phyloP scores from a whole-genome alignment of 2,797 vertebrate species.

The Sebastes paucispinis region DNA sequence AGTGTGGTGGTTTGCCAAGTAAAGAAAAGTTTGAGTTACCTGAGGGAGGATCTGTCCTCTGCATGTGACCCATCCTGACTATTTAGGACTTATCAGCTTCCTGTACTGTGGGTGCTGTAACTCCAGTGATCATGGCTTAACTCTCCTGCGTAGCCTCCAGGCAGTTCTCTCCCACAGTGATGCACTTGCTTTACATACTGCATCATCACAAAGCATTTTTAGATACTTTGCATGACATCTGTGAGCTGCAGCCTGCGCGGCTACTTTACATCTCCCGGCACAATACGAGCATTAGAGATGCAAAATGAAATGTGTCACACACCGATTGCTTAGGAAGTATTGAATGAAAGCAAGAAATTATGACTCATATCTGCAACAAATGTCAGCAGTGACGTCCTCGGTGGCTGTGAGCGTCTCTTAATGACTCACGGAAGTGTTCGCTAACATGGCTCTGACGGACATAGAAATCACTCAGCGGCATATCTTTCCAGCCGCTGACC shows the following conservation, averaged over 20 bases:
- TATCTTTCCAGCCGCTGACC: slow-evolving; percentile 34
- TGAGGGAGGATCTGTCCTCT: slow-evolving; percentile 18
- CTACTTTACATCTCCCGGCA: slow-evolving; percentile 8
- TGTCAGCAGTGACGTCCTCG: slow-evolving; percentile 74
- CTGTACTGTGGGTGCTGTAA: slow-evolving; percentile 7
- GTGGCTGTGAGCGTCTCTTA: slow-evolving; percentile 52
- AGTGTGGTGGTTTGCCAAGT: neutral
- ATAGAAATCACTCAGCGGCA: slow-evolving; percentile 27
- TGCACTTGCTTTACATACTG: slow-evolving; percentile 28
- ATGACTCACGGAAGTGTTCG: slow-evolving; percentile 66
- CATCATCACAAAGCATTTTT: slow-evolving; percentile 43
- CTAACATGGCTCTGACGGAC: slow-evolving; percentile 55
- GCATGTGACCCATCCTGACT: slow-evolving; percentile 36
- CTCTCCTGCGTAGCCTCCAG: slow-evolving; percentile 45
- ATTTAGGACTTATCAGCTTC: slow-evolving; percentile 25
- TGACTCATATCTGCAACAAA: slow-evolving; percentile 74
- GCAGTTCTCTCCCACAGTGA: slow-evolving; percentile 30
- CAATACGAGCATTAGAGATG: neutral
- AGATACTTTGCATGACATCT: slow-evolving; percentile 30
- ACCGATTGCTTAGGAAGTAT: slow-evolving; percentile 27
- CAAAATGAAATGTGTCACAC: slow-evolving; percentile 34
- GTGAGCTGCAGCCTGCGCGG: neutral
- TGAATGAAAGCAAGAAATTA: slow-evolving; percentile 54
- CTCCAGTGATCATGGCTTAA: slow-evolving; percentile 49
- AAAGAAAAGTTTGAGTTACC: slow-evolving; percentile 11